A percentile compares a stretch with the other conserved stretches of the same genome.
These are phyloP conservation scores for Myopa testacea DNA, from an alignment of 2,888 invertebrate genomes.

Conservation along the genomic window DNA sequence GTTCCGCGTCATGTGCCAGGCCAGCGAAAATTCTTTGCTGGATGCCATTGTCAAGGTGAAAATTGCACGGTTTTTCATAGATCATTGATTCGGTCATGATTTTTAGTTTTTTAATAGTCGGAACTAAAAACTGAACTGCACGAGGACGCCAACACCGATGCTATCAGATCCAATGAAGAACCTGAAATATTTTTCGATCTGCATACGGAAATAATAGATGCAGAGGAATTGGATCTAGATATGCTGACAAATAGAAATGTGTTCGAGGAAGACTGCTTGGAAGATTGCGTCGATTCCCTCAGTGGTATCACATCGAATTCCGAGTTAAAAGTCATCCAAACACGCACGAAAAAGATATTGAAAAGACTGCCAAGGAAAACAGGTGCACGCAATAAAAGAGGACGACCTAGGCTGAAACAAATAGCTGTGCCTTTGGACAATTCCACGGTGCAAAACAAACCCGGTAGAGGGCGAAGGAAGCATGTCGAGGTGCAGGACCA, in stretches of 20 bases:
- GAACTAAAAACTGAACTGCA: constrained; percentile 58
- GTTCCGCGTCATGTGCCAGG: constrained; percentile 62
- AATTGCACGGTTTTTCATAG: neutral
- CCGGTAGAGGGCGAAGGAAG: constrained; percentile 46
- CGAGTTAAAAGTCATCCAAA: neutral
- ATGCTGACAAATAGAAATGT: constrained; percentile 41
- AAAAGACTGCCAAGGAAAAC: neutral
- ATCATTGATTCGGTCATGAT: neutral
- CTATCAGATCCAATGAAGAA: constrained; percentile 17
- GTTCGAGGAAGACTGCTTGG: neutral
- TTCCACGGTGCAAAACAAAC: constrained; percentile 10
- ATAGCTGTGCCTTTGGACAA: neutral
- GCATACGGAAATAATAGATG: constrained; percentile 58
- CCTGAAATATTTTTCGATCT: constrained; percentile 54
- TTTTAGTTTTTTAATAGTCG: constrained; percentile 47
- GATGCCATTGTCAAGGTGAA: constrained; percentile 59
- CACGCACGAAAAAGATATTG: no score
- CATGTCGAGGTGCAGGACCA: constrained; percentile 44
- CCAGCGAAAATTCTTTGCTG: constrained; percentile 60
- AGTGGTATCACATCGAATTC: neutral
- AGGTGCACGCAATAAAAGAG: constrained; percentile 15
- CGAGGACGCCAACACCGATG: constrained; percentile 42
- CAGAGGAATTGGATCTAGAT: constrained; percentile 56
- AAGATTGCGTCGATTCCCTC: neutral
- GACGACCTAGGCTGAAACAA: constrained; percentile 6